Conservation (phyloP, 2,113 vertebrate species). For the Martes martes region DNA sequence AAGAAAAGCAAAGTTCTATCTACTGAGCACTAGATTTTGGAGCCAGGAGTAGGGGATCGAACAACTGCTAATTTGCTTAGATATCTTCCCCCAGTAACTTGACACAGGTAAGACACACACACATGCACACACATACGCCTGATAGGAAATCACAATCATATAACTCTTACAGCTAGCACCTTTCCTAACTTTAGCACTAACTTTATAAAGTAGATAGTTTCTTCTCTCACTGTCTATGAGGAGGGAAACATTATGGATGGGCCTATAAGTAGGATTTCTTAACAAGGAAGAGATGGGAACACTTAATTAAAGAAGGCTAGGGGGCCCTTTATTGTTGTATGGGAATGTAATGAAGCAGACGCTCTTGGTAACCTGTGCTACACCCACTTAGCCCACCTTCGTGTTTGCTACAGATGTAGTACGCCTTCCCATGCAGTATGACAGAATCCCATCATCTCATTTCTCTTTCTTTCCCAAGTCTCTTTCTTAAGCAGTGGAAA, state of each 20-base stretch:
- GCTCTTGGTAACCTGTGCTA: not conserved
- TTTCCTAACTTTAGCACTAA: not conserved
- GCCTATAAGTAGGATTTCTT: not conserved
- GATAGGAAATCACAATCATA: not conserved
- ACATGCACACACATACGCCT: not conserved
- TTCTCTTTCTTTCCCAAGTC: not conserved
- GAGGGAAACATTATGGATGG: not conserved
- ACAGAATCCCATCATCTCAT: not conserved
- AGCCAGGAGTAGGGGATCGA: not conserved
- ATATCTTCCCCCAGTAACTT: not conserved
- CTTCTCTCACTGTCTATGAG: not conserved
- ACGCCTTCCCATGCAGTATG: fast-evolving
- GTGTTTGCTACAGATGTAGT: not conserved
- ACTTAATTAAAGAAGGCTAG: not conserved
- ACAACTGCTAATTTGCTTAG: not conserved
- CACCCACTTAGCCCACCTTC: not conserved
- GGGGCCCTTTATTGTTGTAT: not conserved
- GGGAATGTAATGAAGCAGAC: not conserved
- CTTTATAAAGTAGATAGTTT: not conserved
- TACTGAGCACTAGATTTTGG: not conserved
- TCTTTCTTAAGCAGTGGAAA: not conserved
- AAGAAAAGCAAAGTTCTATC: not conserved
- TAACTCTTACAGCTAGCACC: not conserved
- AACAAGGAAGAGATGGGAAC: not conserved
- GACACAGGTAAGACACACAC: not conserved